Base-by-base conservation (phyloP, 2,888 invertebrate genomes). In the Terebella lapidaria region DNA sequence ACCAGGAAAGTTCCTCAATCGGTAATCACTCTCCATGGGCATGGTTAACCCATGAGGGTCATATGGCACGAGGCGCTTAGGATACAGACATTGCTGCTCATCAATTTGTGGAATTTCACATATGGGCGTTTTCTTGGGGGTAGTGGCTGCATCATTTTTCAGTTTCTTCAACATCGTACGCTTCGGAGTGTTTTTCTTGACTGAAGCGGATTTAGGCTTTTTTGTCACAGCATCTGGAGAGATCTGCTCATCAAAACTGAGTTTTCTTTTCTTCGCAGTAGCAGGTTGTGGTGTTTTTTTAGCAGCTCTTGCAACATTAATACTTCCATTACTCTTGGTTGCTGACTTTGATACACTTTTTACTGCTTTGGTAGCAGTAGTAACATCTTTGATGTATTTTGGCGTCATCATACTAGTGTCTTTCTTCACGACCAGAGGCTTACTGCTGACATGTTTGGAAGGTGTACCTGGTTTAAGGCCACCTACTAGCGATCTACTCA, bases 21-120 rank as follows among this genome's bases (percentile, higher is more conserved):
- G 28, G 28, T 58, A 57, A 28, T 61, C 61, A 15, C 28, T 24
- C 35, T 61, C 62, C 3, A 28, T 42, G n/a, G 3, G 20, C n/a
- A n/a, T 35, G 10, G 10, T 10, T 15, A 35, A 10, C 10, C 42
- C 42, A 10, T 35, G 10, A 35, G 42, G 42, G 42, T 35, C 42
- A 35, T 35, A 35, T 15, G n/a, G n/a, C 10, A 35, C 42, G 10
- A 35, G n/a, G 10, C 42, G 42, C 10, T 35, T 10, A 35, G 42
- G 42, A 35, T 35, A 35, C 10, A 35, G 10, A n/a, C n/a, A 35
- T 15, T n/a, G 42, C 10, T 35, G n/a, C 42, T 35, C 42, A 35
- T 35, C 42, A 15, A 10, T n/a, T 15, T 35, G 42, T n/a, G n/a
- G 10, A 15, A n/a, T n/a, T 35, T 10, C 42, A n/a, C n/a, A n/a